Base-by-base conservation (phyloP, 2,888 invertebrate genomes). In the Chydorus sphaericus region DNA sequence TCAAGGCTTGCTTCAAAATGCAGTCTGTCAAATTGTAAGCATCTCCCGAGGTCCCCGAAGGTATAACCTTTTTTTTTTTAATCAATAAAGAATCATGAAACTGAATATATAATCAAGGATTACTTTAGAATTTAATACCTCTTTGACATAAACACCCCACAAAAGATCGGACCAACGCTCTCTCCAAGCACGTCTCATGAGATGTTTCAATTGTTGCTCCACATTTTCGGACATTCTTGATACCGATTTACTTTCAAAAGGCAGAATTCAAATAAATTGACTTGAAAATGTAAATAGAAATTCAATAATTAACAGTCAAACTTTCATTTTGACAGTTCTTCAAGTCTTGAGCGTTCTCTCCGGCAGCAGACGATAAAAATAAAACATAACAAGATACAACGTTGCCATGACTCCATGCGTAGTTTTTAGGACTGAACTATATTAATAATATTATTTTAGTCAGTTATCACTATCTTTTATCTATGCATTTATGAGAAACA, bases 101-200 rank as follows among this genome's bases (percentile, higher is more conserved):
- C 3, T 10, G n/a, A 16, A 29, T 37, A 28, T 37, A 18, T 55
- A 48, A 56, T 23, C 4, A n/a, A 29, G 16, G 11, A 18, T 29
- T n/a, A 14, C 16, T 20, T n/a, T 5, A 28, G 18, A 10, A 16
- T 6, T 48, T 23, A 70, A 70, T 66, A 82, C 87, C n/a, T 86
- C 86, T 75, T 93, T 93, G 56, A 94, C 88, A 66, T 92, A 88
- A 62, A 92, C 91, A 37, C 92, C 92, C 93, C 93, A 94, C 71
- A 91, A 89, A 48, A 92, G 79, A 69, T 93, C 93, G 1, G 85
- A 83, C 94, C 94, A 94, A 59, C 94, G 76, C 72, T 94, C 93
- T 63, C 91, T 78, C 94, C 94, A 96, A 50, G 93, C 94, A 68
- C 82, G 78, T 57, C 90, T 72, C 62, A 90, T 74, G 28, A 88